Base-by-base conservation (phyloP, 2,888 invertebrate genomes). In the Eilema griseolum region DNA sequence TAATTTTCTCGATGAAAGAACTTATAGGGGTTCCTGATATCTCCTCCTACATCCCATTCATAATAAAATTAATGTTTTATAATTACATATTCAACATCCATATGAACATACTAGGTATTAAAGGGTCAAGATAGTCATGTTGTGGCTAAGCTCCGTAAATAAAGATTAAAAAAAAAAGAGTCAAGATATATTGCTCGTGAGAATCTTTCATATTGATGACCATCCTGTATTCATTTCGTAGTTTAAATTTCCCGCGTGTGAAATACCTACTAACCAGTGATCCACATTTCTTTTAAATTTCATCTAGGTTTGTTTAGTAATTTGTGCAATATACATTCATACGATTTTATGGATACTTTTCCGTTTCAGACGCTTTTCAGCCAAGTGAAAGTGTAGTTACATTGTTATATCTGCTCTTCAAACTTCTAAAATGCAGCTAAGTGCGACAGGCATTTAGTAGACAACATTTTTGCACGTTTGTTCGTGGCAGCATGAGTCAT, bases 391-490 rank as follows among this genome's bases (percentile, higher is more conserved):
- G 52, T 52, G 52, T 52, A 10, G 20, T 37, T 11, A 20, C 37
- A 37, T 33, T 66, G 41, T 23, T 66, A 69, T 76, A 62, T 74
- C 37, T 76, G 46, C 65, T 61, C 24, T 75, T 62, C 24, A 63
- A 71, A 65, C 66, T 41, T 60, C 71, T 69, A 52, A 70, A 72
- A 67, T 66, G 69, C 61, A 69, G 28, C 60, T 64, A 59, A 59
- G 1, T 65, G 74, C 64, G 73, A 76, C 80, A 78, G 52, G n/a
- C 52, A 2, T 52, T 52, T 8, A 2, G 52, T n/a, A 52, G 83
- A 77, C 84, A 78, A 85, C 89, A 92, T 91, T 86, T 90, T 85
- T 89, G 87, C 91, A 91, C 91, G 91, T 90, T 83, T 82, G 64
- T 63, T 69, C 46, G 46, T 52, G 37, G 57, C 60, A 72, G 66